A percentile compares a stretch with the other conserved stretches of the same genome.
Conservation (phyloP, 1,140 invertebrate genomes). For the Dendrolimus punctatus region DNA sequence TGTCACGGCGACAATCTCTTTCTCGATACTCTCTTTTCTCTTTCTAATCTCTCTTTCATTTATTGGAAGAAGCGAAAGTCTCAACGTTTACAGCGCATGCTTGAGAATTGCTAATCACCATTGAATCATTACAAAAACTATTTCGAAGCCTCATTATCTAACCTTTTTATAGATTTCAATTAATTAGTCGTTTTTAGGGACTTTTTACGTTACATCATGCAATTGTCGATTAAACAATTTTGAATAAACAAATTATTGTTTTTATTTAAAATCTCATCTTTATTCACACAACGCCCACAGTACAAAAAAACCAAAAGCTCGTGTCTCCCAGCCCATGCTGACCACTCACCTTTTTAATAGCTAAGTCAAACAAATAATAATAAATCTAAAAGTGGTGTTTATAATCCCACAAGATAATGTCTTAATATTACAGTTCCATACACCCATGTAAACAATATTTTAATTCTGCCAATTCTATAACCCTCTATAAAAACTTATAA, state of each 20-base stretch:
- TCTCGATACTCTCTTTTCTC: slow-evolving; percentile 26
- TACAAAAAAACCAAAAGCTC: slow-evolving; percentile 58
- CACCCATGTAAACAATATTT: too few relatives aligned
- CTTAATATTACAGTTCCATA: too few relatives aligned
- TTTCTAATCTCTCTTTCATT: slow-evolving; percentile 27
- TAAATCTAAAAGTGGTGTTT: background rate
- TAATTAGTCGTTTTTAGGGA: slow-evolving; percentile 26
- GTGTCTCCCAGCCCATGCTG: slow-evolving; percentile 51
- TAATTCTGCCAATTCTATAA: too few relatives aligned
- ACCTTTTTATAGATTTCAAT: slow-evolving; percentile 15
- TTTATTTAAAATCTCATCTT: slow-evolving; percentile 8
- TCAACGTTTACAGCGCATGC: slow-evolving; percentile 69
- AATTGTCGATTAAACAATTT: slow-evolving; percentile 1
- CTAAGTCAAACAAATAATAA: background rate
- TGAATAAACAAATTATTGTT: background rate
- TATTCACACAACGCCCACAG: slow-evolving; percentile 40
- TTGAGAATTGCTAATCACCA: slow-evolving; percentile 57
- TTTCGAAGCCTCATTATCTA: slow-evolving; percentile 37
- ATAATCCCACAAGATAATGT: background rate
- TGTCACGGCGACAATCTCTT: slow-evolving; percentile 37
- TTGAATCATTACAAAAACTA: slow-evolving; percentile 35
- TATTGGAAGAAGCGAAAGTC: slow-evolving; percentile 61
- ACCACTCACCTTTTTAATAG: slow-evolving; percentile 31
- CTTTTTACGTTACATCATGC: slow-evolving; percentile 28
- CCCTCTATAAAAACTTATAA: too few relatives aligned